These are phyloP conservation scores for Xestia xanthographa DNA, from an alignment of 2,888 invertebrate species.

Conservation along the genomic window DNA sequence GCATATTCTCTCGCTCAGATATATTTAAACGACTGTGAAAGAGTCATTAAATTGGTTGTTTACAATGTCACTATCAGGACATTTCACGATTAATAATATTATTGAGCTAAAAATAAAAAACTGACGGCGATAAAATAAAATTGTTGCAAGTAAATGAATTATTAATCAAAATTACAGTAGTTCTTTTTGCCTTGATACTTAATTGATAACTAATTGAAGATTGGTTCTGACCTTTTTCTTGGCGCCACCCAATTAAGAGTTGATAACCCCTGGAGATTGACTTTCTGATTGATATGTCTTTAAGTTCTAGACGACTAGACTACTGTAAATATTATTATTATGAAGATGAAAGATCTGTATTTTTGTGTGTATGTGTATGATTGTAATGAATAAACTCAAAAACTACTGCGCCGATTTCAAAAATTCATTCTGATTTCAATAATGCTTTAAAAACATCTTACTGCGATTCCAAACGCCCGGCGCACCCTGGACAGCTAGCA, in stretches of 20 bases:
- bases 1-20: conserved; percentile 35
- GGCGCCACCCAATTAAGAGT: conserved; percentile 8
- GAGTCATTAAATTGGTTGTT: conserved; percentile 32
- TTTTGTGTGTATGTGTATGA: no score
- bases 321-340: no score
- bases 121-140: conserved; percentile 17
- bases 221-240: conserved; percentile 11
- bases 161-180: conserved; percentile 7
- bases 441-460: no score
- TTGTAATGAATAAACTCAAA: no score
- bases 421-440: no score
- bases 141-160: conserved; percentile 5
- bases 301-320: conserved; percentile 1
- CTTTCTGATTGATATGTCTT: not conserved
- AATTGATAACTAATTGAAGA: not conserved
- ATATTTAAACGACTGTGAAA: conserved; percentile 30
- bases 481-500: no score
- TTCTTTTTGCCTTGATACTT: not conserved
- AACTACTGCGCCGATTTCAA: no score
- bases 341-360: no score
- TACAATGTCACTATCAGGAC: conserved; percentile 39
- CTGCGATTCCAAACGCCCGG: no score
- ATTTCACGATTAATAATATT: conserved; percentile 21
- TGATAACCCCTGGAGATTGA: conserved; percentile 27
- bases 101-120: conserved; percentile 40